Evolutionary conservation across 1,140 invertebrate species (phyloP), one percentile per base, ranked within the genome.

Genomic region (Zaprionus vittiger): DNA sequence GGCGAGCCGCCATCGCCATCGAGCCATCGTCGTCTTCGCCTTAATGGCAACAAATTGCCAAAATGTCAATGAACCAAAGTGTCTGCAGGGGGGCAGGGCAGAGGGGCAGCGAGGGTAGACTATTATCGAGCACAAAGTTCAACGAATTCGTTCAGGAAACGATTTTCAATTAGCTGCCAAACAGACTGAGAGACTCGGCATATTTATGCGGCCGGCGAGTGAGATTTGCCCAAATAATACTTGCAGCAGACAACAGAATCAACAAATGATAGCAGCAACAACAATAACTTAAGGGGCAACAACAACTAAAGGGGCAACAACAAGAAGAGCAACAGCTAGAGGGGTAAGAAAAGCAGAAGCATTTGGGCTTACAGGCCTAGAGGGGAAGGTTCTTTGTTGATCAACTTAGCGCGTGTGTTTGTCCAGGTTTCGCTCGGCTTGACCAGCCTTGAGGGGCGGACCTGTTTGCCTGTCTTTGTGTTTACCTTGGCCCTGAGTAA

Each of bases 21-120:
- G 9, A 44, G 41, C n/a, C n/a, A n/a, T 15, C 41, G 41, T 7
- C 41, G 31, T 47, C 15, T 57, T 49, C 41, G 61, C 67, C 38
- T 81, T 81, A 87, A 89, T 80, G 81, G 84, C 81, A 86, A 82
- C 81, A 80, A 79, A 89, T 89, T 89, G 80, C 71, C 81, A 54
- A 67, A 80, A 90, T 89, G 84, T 89, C 84, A 89, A 89, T 89
- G 84, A 89, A 89, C 84, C 74, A 70, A 81, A 87, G 73, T 79
- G 84, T 79, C 81, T 89, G 85, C 85, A 89, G 79, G 47, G 65
- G 81, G 38, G 37, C 1, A 22, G 5, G 37, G 20, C 38, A 3
- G 2, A 2, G 11, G 34, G 34, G 17, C 6, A 28, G 28, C 28
- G 1, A 28, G 24, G 37, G 64, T 55, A 37, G 26, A 52, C 41